These are phyloP conservation scores for Agrilus mali DNA, from an alignment of 2,888 invertebrate genomes.

Conservation along the genomic window DNA sequence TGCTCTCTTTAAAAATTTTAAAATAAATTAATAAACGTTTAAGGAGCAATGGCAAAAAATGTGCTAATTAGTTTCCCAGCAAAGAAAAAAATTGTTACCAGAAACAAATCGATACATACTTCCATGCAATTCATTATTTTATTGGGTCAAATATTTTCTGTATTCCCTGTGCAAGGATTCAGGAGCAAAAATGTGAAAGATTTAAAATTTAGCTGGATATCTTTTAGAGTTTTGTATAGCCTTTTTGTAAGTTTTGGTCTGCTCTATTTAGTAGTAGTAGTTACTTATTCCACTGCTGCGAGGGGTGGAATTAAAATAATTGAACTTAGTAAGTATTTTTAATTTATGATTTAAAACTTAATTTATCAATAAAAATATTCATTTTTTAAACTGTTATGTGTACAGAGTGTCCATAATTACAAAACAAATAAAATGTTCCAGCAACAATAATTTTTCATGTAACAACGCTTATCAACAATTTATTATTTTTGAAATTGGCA, in stretches of 20 bases:
- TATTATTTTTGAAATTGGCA: constrained; percentile 39
- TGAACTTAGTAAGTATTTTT: no score
- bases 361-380: no score
- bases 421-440: constrained; percentile 11
- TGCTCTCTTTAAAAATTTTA: no score
- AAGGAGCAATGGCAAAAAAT: no score
- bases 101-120: no score
- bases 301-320: no score
- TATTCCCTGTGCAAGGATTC: constrained; percentile 11
- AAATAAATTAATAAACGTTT: no score
- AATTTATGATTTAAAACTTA: no score
- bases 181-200: constrained; percentile 1
- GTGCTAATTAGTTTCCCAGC: no score
- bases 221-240: constrained; percentile 4
- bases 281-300: no score
- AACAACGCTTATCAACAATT: constrained; percentile 38
- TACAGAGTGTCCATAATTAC: no score
- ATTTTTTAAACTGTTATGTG: neutral
- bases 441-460: constrained; percentile 42
- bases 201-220: constrained; percentile 11
- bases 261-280: neutral
- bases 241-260: constrained; percentile 1
- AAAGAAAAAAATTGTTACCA: no score
- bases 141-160: constrained; percentile 12
- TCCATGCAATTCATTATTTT: constrained; percentile 8